Conservation (phyloP, 2,888 invertebrate genomes). For the Hanleya hanleyi region DNA sequence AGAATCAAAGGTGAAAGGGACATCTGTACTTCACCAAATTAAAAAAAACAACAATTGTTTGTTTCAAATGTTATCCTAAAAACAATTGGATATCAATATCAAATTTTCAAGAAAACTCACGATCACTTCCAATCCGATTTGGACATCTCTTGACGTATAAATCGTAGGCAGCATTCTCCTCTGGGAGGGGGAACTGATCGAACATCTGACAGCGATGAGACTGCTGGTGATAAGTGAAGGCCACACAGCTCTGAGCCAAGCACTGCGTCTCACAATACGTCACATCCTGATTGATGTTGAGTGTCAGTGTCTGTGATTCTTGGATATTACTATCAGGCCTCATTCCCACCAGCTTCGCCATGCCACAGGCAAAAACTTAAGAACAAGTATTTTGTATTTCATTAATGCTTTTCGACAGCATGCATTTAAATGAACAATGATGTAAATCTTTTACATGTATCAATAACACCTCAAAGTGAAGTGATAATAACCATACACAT, state of each 20-base stretch:
- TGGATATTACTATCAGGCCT: not conserved
- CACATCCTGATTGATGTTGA: not conserved
- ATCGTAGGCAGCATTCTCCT: slow-evolving; percentile 36
- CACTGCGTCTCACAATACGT: not conserved
- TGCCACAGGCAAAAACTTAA: not conserved
- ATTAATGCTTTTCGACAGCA: no score
- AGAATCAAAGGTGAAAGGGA: no score
- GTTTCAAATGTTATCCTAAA: slow-evolving; percentile 16
- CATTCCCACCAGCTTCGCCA: slow-evolving; percentile 74
- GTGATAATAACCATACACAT: no score
- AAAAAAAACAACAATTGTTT: no score
- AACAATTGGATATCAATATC: no score
- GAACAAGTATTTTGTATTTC: no score
- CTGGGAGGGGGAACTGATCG: slow-evolving; percentile 29
- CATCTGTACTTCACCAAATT: no score
- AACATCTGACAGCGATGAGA: slow-evolving; percentile 33
- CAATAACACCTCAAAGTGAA: no score
- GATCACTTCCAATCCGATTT: slow-evolving; percentile 9
- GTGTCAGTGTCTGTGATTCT: not conserved
- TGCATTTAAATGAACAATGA: no score
- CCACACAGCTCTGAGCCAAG: slow-evolving; percentile 23
- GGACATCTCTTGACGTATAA: slow-evolving; percentile 54
- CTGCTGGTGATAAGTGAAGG: slow-evolving; percentile 24
- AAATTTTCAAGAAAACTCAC: slow-evolving; percentile 26
- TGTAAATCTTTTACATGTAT: no score